These are phyloP conservation scores for Reticulitermes speratus DNA, from an alignment of 1,140 invertebrate species.

Conservation along the genomic window DNA sequence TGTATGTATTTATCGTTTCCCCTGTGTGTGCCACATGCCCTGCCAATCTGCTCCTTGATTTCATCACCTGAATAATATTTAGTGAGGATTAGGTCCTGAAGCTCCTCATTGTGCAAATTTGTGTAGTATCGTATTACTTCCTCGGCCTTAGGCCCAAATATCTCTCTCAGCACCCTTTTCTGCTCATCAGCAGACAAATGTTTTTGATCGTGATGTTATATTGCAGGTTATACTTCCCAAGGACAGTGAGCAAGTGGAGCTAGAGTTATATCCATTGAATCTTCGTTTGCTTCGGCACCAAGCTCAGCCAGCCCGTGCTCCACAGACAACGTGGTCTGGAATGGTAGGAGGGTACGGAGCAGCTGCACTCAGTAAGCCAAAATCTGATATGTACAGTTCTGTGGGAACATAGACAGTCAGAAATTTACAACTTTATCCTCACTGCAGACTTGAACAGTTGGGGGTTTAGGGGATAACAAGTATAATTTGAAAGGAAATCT, in stretches of 20 bases:
- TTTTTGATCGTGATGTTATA: too few species aligned
- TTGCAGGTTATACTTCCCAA: slow-evolving; percentile 59
- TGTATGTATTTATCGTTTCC: too few species aligned
- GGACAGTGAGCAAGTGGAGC: slow-evolving; percentile 61
- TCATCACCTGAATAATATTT: too few species aligned
- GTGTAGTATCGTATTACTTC: too few species aligned
- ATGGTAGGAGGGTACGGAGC: slow-evolving; percentile 67
- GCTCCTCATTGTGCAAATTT: too few species aligned
- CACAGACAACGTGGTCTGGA: slow-evolving; percentile 53
- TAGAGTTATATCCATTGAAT: slow-evolving; percentile 80
- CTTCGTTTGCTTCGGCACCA: slow-evolving; percentile 73
- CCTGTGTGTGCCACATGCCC: too few species aligned
- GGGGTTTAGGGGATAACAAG: background rate
- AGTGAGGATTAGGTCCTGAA: too few species aligned
- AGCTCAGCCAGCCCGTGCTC: slow-evolving; percentile 40
- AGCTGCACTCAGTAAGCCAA: slow-evolving; percentile 57
- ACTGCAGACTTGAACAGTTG: background rate
- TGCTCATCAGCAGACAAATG: too few species aligned
- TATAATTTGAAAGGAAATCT: too few species aligned
- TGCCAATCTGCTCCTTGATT: too few species aligned
- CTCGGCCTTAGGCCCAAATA: too few species aligned
- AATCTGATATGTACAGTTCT: background rate
- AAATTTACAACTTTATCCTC: background rate
- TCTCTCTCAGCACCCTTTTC: too few species aligned
- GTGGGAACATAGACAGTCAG: background rate